phyloP scores from a whole-genome alignment of 2,113 vertebrate genomes.

The Blennius ocellaris region DNA sequence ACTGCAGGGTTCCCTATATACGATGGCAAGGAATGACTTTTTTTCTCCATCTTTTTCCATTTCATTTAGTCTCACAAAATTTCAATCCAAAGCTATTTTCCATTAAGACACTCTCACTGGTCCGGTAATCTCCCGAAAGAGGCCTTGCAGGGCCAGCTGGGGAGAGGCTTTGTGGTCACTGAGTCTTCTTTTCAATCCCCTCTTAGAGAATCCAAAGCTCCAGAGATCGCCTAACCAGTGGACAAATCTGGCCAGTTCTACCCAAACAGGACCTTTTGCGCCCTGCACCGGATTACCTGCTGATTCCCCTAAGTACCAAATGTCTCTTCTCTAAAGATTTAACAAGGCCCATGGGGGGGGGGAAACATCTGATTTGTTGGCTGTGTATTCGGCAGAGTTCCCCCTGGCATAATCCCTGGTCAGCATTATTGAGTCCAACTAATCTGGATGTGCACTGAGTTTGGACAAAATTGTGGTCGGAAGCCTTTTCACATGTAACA shows the following conservation, averaged over 20 bases:
- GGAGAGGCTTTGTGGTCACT: conserved; percentile 55
- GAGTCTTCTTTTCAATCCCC: conserved; percentile 65
- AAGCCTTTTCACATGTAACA: neutral
- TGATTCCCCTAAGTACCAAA: conserved; percentile 56
- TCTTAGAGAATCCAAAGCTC: conserved; percentile 63
- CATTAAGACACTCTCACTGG: conserved; percentile 62
- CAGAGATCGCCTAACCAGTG: conserved; percentile 53
- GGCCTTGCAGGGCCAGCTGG: conserved; percentile 30
- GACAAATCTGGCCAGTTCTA: conserved; percentile 52
- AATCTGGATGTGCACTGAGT: conserved; percentile 33
- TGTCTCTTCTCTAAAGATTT: conserved; percentile 65
- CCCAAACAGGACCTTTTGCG: conserved; percentile 62
- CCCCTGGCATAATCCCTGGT: conserved; percentile 39
- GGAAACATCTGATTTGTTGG: conserved; percentile 45
- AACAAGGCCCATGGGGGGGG: conserved; percentile 38
- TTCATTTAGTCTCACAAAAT: conserved; percentile 16
- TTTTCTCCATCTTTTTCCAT: neutral
- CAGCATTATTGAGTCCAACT: conserved; percentile 29
- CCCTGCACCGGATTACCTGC: conserved; percentile 57
- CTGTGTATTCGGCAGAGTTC: conserved; percentile 44
- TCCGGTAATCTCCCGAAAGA: conserved; percentile 54
- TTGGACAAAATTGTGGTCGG: conserved; percentile 13
- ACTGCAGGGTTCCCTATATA: neutral
- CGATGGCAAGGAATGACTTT: neutral
- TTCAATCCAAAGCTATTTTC: conserved; percentile 10